These are phyloP conservation scores for Entelurus aequoreus DNA, from an alignment of 2,113 vertebrate species.

Conservation along the genomic window DNA sequence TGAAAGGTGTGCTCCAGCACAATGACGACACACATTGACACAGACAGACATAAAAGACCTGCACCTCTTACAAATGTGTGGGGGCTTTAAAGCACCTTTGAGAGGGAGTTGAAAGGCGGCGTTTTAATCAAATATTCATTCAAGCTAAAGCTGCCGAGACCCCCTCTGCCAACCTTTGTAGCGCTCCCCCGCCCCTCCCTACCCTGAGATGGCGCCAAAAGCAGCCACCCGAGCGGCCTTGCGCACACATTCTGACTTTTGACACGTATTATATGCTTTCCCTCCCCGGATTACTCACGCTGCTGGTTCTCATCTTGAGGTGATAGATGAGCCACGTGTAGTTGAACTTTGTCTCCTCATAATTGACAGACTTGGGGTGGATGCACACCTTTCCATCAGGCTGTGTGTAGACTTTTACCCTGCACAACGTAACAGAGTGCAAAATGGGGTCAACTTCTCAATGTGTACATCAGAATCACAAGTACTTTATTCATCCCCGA, in stretches of 20 bases:
- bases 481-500: no score
- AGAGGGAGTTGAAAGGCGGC: slow-evolving; percentile 60
- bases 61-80: slow-evolving; percentile 32
- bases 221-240: no score
- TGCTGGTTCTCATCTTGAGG: slow-evolving; percentile 96
- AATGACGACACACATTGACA: slow-evolving; percentile 2
- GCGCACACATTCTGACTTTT: no score
- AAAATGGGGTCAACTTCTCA: no score
- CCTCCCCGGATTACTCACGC: slow-evolving; percentile 72
- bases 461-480: no score
- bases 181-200: neutral
- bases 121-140: slow-evolving; percentile 70
- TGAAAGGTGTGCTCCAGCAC: slow-evolving; percentile 33
- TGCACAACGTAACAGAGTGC: slow-evolving; percentile 38
- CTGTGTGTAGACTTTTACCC: slow-evolving; percentile 91
- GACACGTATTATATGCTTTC: no score
- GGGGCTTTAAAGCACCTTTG: slow-evolving; percentile 65
- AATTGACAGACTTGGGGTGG: slow-evolving; percentile 96
- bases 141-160: slow-evolving; percentile 29
- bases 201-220: no score
- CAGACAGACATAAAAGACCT: slow-evolving; percentile 3
- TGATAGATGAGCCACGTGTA: slow-evolving; percentile 97
- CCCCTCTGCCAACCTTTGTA: slow-evolving; percentile 44
- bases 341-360: slow-evolving; percentile 86
- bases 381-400: slow-evolving; percentile 88